Conservation (phyloP, 1,140 invertebrate genomes). For the Spodoptera frugiperda region DNA sequence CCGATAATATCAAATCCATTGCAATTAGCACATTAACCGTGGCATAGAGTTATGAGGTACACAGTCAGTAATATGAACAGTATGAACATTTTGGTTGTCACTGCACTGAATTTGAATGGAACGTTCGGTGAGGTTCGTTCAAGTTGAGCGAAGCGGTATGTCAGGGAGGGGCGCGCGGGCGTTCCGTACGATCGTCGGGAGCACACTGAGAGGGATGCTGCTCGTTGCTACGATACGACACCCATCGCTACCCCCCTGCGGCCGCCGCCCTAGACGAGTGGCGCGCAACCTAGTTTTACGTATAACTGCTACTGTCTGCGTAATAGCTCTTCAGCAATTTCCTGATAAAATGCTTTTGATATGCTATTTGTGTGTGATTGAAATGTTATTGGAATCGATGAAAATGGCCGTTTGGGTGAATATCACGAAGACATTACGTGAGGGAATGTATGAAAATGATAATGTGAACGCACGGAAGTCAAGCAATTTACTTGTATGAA, state of each 20-base stretch:
- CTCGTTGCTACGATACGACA: slow-evolving; percentile 80
- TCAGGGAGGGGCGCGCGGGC: slow-evolving; percentile 52
- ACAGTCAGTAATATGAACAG: slow-evolving; percentile 79
- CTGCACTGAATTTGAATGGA: slow-evolving; percentile 46
- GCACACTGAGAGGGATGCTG: slow-evolving; percentile 81
- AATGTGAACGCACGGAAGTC: slow-evolving; percentile 1
- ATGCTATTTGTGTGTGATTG: slow-evolving; percentile 49
- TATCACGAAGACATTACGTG: slow-evolving; percentile 19
- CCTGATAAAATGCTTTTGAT: slow-evolving; percentile 69
- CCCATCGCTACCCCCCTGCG: slow-evolving; percentile 74
- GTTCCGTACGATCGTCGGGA: slow-evolving; percentile 59
- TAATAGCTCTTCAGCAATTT: slow-evolving; percentile 79
- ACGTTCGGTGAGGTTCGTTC: slow-evolving; percentile 52
- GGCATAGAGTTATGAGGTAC: slow-evolving; percentile 79
- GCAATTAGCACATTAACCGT: slow-evolving; percentile 64
- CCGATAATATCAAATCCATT: slow-evolving; percentile 65
- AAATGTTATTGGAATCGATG: slow-evolving; percentile 45
- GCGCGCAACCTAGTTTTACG: slow-evolving; percentile 80
- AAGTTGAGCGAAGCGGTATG: slow-evolving; percentile 35
- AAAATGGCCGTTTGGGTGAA: slow-evolving; percentile 36
- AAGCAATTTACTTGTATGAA: not conserved
- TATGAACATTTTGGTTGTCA: slow-evolving; percentile 75
- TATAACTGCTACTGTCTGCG: slow-evolving; percentile 76
- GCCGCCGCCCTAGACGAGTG: slow-evolving; percentile 81
- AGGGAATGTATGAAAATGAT: slow-evolving; percentile 11